phyloP scores from a whole-genome alignment of 2,888 invertebrate species.

The Yponomeuta plumbellus region DNA sequence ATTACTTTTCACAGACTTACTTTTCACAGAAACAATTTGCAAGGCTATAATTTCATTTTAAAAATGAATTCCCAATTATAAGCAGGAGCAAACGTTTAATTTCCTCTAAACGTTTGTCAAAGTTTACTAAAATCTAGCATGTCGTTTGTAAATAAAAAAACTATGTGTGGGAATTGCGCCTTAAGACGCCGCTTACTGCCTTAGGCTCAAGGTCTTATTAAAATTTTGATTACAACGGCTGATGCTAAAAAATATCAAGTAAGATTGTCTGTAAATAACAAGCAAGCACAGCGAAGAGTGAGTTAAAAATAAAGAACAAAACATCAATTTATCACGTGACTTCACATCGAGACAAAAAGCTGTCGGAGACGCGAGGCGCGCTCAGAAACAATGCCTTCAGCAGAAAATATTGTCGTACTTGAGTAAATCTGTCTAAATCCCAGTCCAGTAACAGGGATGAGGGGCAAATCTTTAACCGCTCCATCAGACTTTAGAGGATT shows the following conservation, averaged over 20 bases:
- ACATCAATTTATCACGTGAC: constrained; percentile 13
- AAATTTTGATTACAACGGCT: too few species aligned
- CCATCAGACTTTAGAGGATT: not conserved
- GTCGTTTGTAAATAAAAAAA: too few species aligned
- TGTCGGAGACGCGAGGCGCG: not conserved
- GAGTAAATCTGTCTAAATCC: constrained; percentile 8
- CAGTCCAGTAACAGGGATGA: not conserved
- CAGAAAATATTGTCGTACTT: constrained; percentile 7
- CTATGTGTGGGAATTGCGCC: too few species aligned
- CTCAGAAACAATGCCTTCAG: constrained; percentile 6
- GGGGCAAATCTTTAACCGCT: not conserved
- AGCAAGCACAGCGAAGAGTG: not conserved
- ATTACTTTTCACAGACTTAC: too few species aligned
- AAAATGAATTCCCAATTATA: too few species aligned
- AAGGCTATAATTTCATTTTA: too few species aligned
- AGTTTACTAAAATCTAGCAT: too few species aligned
- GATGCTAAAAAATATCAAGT: not conserved
- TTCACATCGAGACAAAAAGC: constrained; percentile 7
- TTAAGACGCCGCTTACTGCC: too few species aligned
- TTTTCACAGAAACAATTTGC: too few species aligned
- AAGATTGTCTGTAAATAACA: not conserved
- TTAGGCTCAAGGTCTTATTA: too few species aligned
- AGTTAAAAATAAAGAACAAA: not conserved
- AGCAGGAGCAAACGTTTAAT: too few species aligned
- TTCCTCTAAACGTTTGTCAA: too few species aligned